Base-by-base conservation (phyloP, 2,113 vertebrate species). In the Gasterosteus nipponicus region DNA sequence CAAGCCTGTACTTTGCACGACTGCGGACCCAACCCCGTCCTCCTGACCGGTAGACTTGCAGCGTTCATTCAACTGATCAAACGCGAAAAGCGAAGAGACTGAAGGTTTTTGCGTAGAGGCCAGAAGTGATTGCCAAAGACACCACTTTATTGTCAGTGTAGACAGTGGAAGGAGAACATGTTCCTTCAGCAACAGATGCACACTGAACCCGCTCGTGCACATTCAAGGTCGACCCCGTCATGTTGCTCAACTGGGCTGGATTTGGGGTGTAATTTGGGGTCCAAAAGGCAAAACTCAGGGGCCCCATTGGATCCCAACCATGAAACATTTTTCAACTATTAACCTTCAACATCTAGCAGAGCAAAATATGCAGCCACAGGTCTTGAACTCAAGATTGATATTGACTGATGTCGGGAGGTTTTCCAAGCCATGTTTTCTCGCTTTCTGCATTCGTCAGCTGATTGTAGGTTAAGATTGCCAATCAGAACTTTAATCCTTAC, bases 1-100 rank as follows among this genome's bases (percentile, higher is more conserved):
- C 83, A 79, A 68, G 75, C 73, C 73, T 76, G 33, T 16, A 69
- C 80, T 82, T 47, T 81, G 54, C 75, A 39, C 35, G 8, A 33
- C 68, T 53, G 16, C 3, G 66, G 41, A 74, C 56, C 66, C 64
- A 31, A 62, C 41, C 46, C 64, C 74, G 54, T 72, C 75, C 60
- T 69, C 73, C 60, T 59, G 57, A 47, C 60, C 73, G 70, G 41
- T 49, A 18, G 66, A 73, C 44, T 57, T 47, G 57, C 33, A 19
- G 12, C 3, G 14, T 72, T 67, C 60, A 60, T 60, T 64, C 67
- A 22, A 75, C 44, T 42, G 53, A 77, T 49, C 65, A 71, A 51
- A 26, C 69, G 44, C 19, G 22, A 16, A 26, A 63, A 38, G 33
- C 12, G 44, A 19, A 29, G 1, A 35, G 49, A 66, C 44, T 8